Base-by-base conservation (phyloP, 2,797 vertebrate species). In the Glyptemys insculpta region DNA sequence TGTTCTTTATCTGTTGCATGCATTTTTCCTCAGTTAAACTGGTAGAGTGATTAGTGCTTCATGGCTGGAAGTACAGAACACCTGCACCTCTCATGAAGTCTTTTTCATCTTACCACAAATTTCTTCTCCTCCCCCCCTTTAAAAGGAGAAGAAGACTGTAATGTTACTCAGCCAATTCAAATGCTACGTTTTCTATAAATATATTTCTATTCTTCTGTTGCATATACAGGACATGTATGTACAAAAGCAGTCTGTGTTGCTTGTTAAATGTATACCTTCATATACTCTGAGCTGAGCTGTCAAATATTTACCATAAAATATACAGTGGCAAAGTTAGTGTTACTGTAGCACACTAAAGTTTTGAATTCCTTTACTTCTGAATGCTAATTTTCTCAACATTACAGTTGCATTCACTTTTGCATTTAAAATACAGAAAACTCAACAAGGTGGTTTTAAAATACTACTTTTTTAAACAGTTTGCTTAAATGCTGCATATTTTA, bases 1-100 rank as follows among this genome's bases (percentile, higher is more conserved):
- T 0, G 0, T 81, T 59, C 83, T 25, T 29, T 11, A 81, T 80
- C 11, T 1, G 0, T 65, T 1, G 0, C n/a, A 65, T 0, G 8
- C 85, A 31, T 37, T 68, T 76, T 78, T 21, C 44, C 4, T 3
- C 5, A 14, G 34, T 54, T 54, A 47, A 87, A 1, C 27, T 68
- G 53, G 18, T 80, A 79, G 21, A 29, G 37, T 68, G 57, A 47
- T 57, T 65, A 80, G 81, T 88, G 92, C 5, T 1, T 53, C 44
- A 16, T 5, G 29, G 41, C 49, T 76, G 4, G 34, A 95, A 88
- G 85, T 6, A 44, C 12, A 76, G 88, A 74, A 59, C 82, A 78
- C 4, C 83, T 84, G n/a, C 3, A 81, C 50, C 82, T 44, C 15
- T 19, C 44, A 72, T 34, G 12, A 65, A 92, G 65, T 68, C n/a